Base-by-base conservation (phyloP, 2,888 invertebrate species). In the Drosophila neutralis region DNA sequence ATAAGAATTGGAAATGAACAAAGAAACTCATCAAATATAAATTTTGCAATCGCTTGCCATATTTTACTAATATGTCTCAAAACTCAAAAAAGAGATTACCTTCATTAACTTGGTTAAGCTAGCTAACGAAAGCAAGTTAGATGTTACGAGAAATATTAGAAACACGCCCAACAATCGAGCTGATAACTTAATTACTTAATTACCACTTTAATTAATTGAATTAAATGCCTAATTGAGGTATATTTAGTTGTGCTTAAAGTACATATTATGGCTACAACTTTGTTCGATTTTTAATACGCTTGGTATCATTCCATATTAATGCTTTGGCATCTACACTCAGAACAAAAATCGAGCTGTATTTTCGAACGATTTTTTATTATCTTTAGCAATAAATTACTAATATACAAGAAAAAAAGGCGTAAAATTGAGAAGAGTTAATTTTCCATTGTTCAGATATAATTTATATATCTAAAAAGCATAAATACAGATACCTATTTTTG, bases 261-360 rank as follows among this genome's bases (percentile, higher is more conserved):
- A 7, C 7, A 29, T 8, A 7, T 54, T 18, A 54, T 18, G 36
- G 36, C 36, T 4, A 24, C 18, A n/a, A 36, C 27, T 54, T 36
- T 18, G 3, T 18, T 4, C 11, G 11, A 29, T 54, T 35, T 24
- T 2, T 24, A 24, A 5, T 36, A 48, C 13, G 45, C 31, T 27
- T 40, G 33, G 35, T 40, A 68, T 27, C 49, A 35, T 24, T 68
- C 29, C 68, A 42, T 27, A 51, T 27, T 33, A 54, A 66, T 27
- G 35, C 29, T n/a, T 36, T 40, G 42, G 18, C 38, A 48, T 53
- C 38, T 24, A 15, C 45, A 45, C 24, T 24, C 8, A 24, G 45
- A 45, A 24, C 8, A 8, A 45, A 4, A 15, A 8, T 4, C 15
- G 15, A 8, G 24, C 15, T 8, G 7, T 4, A 15, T 21, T 21